Base-by-base conservation (phyloP, 2,113 vertebrate genomes). In the Stictonetta naevosa region DNA sequence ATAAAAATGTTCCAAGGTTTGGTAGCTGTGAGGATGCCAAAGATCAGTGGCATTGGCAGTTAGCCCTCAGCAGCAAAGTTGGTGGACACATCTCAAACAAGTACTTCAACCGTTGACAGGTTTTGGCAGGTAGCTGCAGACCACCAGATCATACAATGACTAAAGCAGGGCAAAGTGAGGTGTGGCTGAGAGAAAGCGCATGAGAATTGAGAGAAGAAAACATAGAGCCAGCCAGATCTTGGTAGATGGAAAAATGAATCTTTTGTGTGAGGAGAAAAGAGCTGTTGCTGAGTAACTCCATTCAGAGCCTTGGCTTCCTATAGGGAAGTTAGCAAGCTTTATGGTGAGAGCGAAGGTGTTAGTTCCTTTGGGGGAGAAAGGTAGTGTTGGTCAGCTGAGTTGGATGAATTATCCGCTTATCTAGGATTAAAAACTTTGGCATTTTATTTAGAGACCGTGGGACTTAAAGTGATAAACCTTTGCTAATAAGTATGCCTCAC, bases 301-400 rank as follows among this genome's bases (percentile, higher is more conserved):
- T 89, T 85, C 5, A 23, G 6, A 34, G 22, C 34, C 3, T 1
- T 1, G 0, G 14, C 46, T 20, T 71, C 4, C 31, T 80, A 7
- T 36, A 21, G 38, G 48, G 53, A 71, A 26, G n/a, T 77, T 80
- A 77, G 36, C 20, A 71, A 20, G 67, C 8, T 62, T 73, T 69
- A 6, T 62, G 36, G 55, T 17, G 46, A 86, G 31, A 76, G 26
- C 55, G 58, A 79, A 80, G 68, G 44, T 48, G 36, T 73, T 82
- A 60, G 33, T 31, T 67, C 13, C 75, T 85, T 52, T 52, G 5
- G 15, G 34, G 40, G 34, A 72, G 56, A 53, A 67, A 28, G 46
- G 40, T 81, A 94, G 75, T 81, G 33, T 68, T 90, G 56, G 75
- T 88, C 72, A 90, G 79, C 31, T 95, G 90, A 94, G 77, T 40